Conservation (phyloP, 2,888 invertebrate species). For the Dynastes tityus region DNA sequence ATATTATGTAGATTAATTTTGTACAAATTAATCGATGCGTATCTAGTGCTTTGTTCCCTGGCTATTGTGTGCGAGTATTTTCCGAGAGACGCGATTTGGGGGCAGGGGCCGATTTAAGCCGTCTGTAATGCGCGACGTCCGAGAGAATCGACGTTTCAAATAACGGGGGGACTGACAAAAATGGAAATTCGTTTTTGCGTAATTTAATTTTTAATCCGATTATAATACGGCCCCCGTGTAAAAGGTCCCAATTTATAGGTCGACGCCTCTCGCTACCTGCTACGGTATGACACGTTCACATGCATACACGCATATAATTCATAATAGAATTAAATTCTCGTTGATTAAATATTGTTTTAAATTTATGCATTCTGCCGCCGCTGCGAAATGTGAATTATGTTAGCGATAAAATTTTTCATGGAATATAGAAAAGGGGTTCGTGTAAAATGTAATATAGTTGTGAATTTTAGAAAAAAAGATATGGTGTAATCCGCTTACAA, state of each 20-base stretch:
- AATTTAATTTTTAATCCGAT: slow-evolving; percentile 25
- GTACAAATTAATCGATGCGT: slow-evolving; percentile 38
- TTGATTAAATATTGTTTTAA: slow-evolving; percentile 23
- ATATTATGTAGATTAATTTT: slow-evolving; percentile 46
- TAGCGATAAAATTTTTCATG: slow-evolving; percentile 2
- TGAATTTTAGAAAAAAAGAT: too few species aligned
- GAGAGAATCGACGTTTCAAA: slow-evolving; percentile 8
- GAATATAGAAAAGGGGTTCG: not conserved
- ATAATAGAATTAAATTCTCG: slow-evolving; percentile 13
- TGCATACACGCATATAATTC: not conserved
- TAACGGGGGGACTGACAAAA: not conserved
- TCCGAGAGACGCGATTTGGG: not conserved
- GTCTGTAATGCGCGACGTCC: not conserved
- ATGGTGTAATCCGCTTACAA: too few species aligned
- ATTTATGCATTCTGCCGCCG: slow-evolving; percentile 4
- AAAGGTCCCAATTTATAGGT: slow-evolving; percentile 13
- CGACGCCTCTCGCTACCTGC: not conserved
- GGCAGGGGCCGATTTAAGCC: not conserved
- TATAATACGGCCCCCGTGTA: slow-evolving; percentile 2
- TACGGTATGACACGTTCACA: not conserved
- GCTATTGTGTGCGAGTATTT: not conserved
- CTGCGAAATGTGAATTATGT: not conserved
- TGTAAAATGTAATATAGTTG: too few species aligned
- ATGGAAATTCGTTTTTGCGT: slow-evolving; percentile 14
- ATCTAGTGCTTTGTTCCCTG: slow-evolving; percentile 6